These are phyloP conservation scores for Trachelus stipa DNA, from an alignment of 2,888 invertebrate species.

Conservation along the genomic window DNA sequence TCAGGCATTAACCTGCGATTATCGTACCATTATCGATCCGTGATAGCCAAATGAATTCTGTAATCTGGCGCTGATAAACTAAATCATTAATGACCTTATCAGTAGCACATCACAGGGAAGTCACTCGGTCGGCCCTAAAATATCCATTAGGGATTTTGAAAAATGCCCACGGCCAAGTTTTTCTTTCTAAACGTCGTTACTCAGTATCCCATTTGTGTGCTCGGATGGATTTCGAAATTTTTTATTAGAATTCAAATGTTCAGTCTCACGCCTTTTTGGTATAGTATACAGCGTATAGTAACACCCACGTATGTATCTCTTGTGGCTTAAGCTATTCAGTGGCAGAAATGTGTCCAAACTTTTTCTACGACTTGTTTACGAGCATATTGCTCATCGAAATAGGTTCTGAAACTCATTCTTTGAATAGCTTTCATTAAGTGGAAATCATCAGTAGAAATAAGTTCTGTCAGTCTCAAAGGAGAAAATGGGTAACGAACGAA, in stretches of 20 bases:
- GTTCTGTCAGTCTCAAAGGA: not conserved
- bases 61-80: not conserved
- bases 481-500: not conserved
- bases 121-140: not conserved
- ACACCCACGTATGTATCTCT: no score
- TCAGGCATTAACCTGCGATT: not conserved
- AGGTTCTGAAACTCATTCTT: not conserved
- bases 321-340: not conserved
- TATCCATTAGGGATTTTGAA: not conserved
- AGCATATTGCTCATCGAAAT: not conserved
- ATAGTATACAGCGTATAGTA: not conserved
- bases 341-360: not conserved
- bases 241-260: not conserved
- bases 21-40: not conserved
- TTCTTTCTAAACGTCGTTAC: not conserved
- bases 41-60: not conserved
- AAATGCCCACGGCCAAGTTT: not conserved
- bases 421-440: not conserved
- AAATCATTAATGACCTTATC: constrained; percentile 4
- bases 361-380: not conserved
- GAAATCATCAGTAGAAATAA: not conserved
- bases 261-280: not conserved
- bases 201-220: not conserved
- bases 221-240: no score
- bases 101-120: not conserved